Base-by-base conservation (phyloP, 2,888 invertebrate species). In the Epiperipatus broadwayi region DNA sequence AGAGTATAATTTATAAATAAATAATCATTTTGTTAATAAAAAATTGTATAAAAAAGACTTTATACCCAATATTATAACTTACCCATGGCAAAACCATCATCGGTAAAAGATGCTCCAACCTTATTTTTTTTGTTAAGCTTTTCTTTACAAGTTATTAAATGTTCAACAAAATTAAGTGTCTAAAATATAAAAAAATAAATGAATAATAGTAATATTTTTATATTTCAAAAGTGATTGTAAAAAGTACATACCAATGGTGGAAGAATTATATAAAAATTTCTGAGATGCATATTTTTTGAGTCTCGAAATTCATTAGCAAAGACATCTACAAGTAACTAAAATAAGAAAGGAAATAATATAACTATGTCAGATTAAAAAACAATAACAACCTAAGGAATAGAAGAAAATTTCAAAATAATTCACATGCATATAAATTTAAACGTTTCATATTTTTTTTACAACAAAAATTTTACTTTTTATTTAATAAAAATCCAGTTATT, bases 11-110 rank as follows among this genome's bases (percentile, higher is more conserved):
- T n/a, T n/a, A n/a, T n/a, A n/a, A n/a, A n/a, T n/a, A n/a, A n/a
- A n/a, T n/a, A n/a, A n/a, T n/a, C n/a, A n/a, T n/a, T n/a, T n/a
- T n/a, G n/a, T n/a, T n/a, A n/a, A n/a, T n/a, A n/a, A n/a, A n/a
- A n/a, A n/a, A n/a, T n/a, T n/a, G n/a, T n/a, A n/a, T n/a, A n/a
- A n/a, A n/a, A n/a, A n/a, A n/a, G n/a, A n/a, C n/a, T n/a, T n/a
- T n/a, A n/a, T n/a, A n/a, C n/a, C n/a, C n/a, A n/a, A n/a, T n/a
- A n/a, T n/a, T n/a, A n/a, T n/a, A 35, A 43, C 48, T 48, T 63
- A 55, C 93, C 97, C 72, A 97, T 81, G 3, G 89, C 80, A 64
- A 97, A 95, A 10, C 97, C 97, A 60, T 97, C 97, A 59, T 97
- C 95, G 8, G 91, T 89, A 55, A 97, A 89, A 1, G 84, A 75